Percentiles rank a stretch among this genome's conserved stretches.
phyloP scores from a whole-genome alignment of 2,797 vertebrate species.

The Argya squamiceps region DNA sequence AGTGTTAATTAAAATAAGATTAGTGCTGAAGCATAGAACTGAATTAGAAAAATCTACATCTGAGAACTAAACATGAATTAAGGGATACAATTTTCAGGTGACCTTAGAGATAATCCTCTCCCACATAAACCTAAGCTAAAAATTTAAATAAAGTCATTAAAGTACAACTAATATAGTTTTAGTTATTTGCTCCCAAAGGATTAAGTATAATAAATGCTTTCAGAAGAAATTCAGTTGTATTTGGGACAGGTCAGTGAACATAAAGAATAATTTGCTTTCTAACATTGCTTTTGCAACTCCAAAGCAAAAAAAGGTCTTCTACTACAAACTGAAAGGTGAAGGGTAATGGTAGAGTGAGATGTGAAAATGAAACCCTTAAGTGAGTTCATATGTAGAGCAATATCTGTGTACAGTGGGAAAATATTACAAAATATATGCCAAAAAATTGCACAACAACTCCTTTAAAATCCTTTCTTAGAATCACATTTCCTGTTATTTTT shows the following conservation, averaged over 20 bases:
- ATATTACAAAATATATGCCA: not conserved
- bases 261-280: not conserved
- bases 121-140: not conserved
- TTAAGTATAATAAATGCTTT: not conserved
- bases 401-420: not conserved
- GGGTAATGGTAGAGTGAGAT: not conserved
- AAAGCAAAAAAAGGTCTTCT: not conserved
- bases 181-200: not conserved
- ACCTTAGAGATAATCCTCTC: not conserved
- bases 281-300: not conserved
- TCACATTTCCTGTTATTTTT: not conserved
- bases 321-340: not conserved
- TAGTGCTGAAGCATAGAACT: not conserved
- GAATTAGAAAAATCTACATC: not conserved
- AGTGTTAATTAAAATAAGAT: not conserved
- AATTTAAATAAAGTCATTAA: not conserved
- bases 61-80: not conserved
- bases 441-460: rapidly evolving
- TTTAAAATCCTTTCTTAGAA: not conserved
- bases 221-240: not conserved
- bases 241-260: not conserved
- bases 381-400: not conserved
- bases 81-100: not conserved
- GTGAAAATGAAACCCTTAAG: not conserved
- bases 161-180: not conserved